Percentiles rank a stretch among this genome's conserved stretches.
Evolutionary conservation across 2,797 vertebrate species (phyloP).

Genomic region (Thaleichthys pacificus): DNA sequence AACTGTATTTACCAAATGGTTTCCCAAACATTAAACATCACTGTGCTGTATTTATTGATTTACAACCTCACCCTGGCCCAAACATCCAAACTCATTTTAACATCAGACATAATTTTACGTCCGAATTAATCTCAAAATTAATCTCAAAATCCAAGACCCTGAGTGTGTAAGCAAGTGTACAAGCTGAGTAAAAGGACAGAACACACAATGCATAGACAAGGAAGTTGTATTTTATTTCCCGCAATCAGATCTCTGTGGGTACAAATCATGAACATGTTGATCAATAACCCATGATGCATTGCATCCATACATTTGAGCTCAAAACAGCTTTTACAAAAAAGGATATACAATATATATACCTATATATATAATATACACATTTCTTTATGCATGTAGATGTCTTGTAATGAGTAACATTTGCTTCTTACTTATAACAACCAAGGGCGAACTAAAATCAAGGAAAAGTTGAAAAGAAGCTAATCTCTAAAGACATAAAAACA

Average conservation of each 20-base stretch:
- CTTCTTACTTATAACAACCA: constrained; percentile 45
- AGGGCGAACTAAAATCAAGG: constrained; percentile 59
- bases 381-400: constrained; percentile 74
- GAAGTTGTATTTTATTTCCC: constrained; percentile 80
- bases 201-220: constrained; percentile 84
- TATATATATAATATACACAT: constrained; percentile 75
- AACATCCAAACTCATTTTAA: no score
- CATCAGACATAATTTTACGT: no score
- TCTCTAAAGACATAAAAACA: constrained; percentile 58
- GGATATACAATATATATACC: constrained; percentile 78
- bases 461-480: constrained; percentile 62
- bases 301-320: constrained; percentile 82
- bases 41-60: no score
- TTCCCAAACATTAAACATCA: no score
- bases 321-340: constrained; percentile 83
- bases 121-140: no score
- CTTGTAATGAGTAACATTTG: constrained; percentile 64
- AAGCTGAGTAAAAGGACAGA: constrained; percentile 45
- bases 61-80: no score
- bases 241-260: constrained; percentile 74
- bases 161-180: constrained; percentile 15
- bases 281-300: constrained; percentile 83
- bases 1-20: no score
- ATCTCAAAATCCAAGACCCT: no score
- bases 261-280: constrained; percentile 76